Evolutionary conservation across 2,888 invertebrate genomes (phyloP).

Genomic region (Gortyna flavago): DNA sequence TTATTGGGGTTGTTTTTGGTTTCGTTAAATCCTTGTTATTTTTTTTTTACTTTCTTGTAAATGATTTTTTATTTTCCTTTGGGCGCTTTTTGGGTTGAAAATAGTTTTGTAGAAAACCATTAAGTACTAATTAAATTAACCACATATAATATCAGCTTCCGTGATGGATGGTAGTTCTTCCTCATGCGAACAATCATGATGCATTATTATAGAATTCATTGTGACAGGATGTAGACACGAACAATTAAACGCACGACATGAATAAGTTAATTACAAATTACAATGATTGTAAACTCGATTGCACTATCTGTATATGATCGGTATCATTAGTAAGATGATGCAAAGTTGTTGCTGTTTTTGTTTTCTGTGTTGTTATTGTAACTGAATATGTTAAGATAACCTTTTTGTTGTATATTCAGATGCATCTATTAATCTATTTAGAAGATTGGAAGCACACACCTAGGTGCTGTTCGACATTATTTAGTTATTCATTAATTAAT

Average conservation of each 20-base stretch:
- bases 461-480: not conserved
- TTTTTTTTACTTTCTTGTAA: not conserved
- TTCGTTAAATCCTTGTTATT: not conserved
- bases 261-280: constrained; percentile 25
- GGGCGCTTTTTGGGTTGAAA: not conserved
- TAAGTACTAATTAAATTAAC: not conserved
- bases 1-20: not conserved
- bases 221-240: constrained; percentile 12
- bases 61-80: not conserved
- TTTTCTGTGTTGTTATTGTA: not conserved
- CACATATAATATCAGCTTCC: not conserved
- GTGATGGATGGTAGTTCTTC: not conserved
- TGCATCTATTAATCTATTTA: constrained; percentile 2
- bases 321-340: constrained; percentile 1
- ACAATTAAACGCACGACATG: constrained; percentile 12
- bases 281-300: not conserved
- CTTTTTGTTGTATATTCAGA: constrained; percentile 9
- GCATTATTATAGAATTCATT: constrained; percentile 1
- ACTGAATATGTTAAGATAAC: constrained; percentile 1
- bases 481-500: not conserved
- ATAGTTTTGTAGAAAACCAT: not conserved
- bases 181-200: constrained; percentile 32
- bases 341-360: constrained; percentile 7
- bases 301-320: constrained; percentile 20
- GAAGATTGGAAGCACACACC: not conserved